Conservation (phyloP, 2,888 invertebrate species). For the Polyploca ridens region DNA sequence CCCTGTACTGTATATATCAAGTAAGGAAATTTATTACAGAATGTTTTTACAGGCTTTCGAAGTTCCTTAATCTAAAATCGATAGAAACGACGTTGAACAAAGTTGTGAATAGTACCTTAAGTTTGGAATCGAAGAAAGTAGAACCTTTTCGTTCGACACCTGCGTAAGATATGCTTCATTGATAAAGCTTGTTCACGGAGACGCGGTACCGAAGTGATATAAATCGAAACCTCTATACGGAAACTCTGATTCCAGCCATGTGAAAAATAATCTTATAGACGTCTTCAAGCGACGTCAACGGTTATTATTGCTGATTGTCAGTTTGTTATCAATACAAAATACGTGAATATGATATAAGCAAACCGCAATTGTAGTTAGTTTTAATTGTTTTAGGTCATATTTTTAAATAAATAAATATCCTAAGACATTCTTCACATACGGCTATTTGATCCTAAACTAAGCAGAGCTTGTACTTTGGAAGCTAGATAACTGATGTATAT, state of each 20-base stretch:
- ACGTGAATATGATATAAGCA: neutral
- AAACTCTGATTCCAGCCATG: slow-evolving; percentile 38
- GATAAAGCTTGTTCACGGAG: slow-evolving; percentile 64
- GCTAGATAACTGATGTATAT: no score
- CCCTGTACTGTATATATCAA: slow-evolving; percentile 56
- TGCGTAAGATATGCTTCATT: slow-evolving; percentile 71
- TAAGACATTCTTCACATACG: no score
- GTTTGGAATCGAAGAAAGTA: slow-evolving; percentile 75
- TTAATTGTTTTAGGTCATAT: no score
- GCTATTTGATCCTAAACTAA: no score
- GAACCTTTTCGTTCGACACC: slow-evolving; percentile 74
- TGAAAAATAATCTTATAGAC: slow-evolving; percentile 37
- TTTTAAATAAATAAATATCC: no score
- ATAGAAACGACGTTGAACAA: slow-evolving; percentile 76
- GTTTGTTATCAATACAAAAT: neutral
- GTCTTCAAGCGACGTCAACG: slow-evolving; percentile 12
- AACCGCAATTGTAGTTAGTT: no score
- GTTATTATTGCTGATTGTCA: slow-evolving; percentile 6
- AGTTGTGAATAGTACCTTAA: slow-evolving; percentile 79
- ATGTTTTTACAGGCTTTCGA: slow-evolving; percentile 78
- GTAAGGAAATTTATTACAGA: slow-evolving; percentile 74
- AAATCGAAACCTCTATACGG: slow-evolving; percentile 55
- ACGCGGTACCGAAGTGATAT: slow-evolving; percentile 57
- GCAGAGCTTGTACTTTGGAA: no score
- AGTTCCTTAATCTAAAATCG: slow-evolving; percentile 84